These are phyloP conservation scores for Eidolon dupreanum DNA, from an alignment of 2,797 vertebrate genomes.

Conservation along the genomic window DNA sequence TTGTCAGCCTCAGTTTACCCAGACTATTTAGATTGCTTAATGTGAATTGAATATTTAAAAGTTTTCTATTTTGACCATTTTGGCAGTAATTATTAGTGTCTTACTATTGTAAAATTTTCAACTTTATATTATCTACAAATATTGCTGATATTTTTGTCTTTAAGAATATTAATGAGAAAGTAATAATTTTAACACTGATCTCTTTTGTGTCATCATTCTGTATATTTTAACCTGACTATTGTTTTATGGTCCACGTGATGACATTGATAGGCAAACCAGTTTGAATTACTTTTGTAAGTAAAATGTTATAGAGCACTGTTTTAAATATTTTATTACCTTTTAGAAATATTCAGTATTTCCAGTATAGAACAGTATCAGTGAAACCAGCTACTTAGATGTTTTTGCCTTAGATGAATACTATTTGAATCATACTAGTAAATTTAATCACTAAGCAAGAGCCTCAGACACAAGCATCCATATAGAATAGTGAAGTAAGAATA, in stretches of 20 bases:
- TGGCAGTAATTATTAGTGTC: neutral
- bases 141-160: neutral
- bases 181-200: neutral
- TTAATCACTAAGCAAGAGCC: neutral
- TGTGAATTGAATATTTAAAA: neutral
- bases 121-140: neutral
- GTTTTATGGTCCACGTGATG: neutral
- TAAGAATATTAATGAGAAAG: neutral
- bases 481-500: neutral
- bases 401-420: neutral
- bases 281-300: conserved; percentile 39
- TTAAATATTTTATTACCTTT: conserved; percentile 37
- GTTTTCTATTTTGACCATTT: neutral
- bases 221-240: neutral
- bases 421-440: neutral
- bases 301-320: conserved; percentile 28
- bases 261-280: neutral
- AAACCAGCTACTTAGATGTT: neutral
- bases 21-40: neutral
- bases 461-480: neutral
- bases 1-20: neutral
- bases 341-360: conserved; percentile 2
- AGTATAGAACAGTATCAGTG: neutral
- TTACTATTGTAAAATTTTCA: neutral
- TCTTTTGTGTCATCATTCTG: neutral